A percentile compares a stretch with the other conserved stretches of the same genome.
phyloP scores from a whole-genome alignment of 2,113 vertebrate genomes.

The Marmota monax region DNA sequence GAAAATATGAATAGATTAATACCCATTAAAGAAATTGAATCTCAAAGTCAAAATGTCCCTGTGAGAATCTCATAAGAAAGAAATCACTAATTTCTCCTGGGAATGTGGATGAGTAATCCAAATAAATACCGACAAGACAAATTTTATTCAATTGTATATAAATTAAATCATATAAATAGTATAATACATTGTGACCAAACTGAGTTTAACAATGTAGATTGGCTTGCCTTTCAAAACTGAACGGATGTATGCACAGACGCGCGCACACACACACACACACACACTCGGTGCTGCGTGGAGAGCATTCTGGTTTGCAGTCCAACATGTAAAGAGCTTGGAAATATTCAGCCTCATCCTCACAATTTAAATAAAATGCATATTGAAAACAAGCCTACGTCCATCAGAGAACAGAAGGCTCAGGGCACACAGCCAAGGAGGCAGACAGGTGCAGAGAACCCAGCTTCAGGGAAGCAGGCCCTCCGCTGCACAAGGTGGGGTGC shows the following conservation, averaged over 20 bases:
- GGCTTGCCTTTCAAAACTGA: not conserved
- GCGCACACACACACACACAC: no score
- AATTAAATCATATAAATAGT: not conserved
- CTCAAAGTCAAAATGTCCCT: not conserved
- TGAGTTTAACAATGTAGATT: not conserved
- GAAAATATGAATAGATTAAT: not conserved
- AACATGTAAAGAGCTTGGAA: not conserved
- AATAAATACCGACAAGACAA: not conserved
- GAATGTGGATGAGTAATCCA: not conserved
- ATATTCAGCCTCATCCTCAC: not conserved
- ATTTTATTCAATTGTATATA: not conserved
- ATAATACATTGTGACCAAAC: not conserved
- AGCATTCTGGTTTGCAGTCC: not conserved
- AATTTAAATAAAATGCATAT: not conserved
- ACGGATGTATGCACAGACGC: not conserved
- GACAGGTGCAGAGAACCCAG: no score
- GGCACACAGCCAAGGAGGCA: not conserved
- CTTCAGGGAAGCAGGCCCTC: no score
- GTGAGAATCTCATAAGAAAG: not conserved
- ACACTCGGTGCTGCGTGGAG: no score
- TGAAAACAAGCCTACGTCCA: not conserved
- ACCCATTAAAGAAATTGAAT: not conserved
- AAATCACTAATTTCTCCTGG: conserved; percentile 34
- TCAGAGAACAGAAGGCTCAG: not conserved
- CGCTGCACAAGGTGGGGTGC: not conserved